Base-by-base conservation (phyloP, 2,888 invertebrate species). In the Heliconius charithonia region DNA sequence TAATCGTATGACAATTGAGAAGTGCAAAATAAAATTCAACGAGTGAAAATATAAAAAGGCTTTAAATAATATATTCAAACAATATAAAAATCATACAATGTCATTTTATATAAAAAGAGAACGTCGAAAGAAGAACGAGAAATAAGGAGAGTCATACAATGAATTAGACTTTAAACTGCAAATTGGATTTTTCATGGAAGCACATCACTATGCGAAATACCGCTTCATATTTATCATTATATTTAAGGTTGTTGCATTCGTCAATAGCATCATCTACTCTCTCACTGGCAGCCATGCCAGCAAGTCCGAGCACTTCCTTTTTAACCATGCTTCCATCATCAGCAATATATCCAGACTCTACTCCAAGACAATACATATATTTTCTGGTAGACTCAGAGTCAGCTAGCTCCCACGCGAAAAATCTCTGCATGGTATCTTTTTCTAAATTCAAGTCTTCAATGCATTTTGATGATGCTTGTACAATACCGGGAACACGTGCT, bases 281-380 rank as follows among this genome's bases (percentile, higher is more conserved):
- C 10, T 13, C 7, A 3, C 19, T 32, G 29, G 4, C 22, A 12
- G 32, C 71, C 45, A 32, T 22, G 32, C 71, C 45, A 32, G 56
- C 27, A 71, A 56, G 4, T 29, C 10, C 22, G 7, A 56, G 56
- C 10, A 56, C 12, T 56, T 71, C 56, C 13, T 71, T 27, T 32
- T 71, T 71, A 19, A 71, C 1, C 19, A 71, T 71, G 29, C 32
- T 29, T 71, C 71, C 71, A 32, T 71, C 29, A n/a, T 32, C 29
- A 71, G 29, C 71, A n/a, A 56, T 25, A 32, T 71, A 71, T 22
- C 71, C 71, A 29, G 56, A 71, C 7, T 56, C 29, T 12, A 10
- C 4, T 56, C 71, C 71, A 29, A 71, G 71, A 29, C 71, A 71
- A 13, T 56, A 56, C 56, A 71, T 56, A n/a, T 56, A 71, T 6